These are phyloP conservation scores for Drosophila nr. fundita DNA, from an alignment of 2,888 invertebrate species.

Conservation along the genomic window DNA sequence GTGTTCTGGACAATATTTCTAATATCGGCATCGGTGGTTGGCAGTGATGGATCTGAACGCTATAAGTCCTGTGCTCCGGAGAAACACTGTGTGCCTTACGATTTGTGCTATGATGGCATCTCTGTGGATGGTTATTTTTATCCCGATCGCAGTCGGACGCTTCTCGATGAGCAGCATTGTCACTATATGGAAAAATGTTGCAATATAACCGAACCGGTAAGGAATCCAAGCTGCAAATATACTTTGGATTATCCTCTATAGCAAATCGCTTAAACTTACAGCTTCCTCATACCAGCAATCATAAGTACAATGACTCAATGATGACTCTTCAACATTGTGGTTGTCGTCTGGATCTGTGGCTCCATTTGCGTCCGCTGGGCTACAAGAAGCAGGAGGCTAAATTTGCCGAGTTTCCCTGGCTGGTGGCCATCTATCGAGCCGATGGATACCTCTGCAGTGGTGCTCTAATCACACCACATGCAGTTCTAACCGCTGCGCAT, in stretches of 20 bases:
- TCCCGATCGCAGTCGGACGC: constrained; percentile 57
- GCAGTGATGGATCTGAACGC: background rate
- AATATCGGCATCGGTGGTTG: background rate
- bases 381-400: constrained; percentile 54
- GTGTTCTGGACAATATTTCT: background rate
- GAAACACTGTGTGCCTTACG: constrained; percentile 58
- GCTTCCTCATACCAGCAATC: background rate
- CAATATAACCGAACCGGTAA: constrained; percentile 45
- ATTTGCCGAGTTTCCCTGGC: constrained; percentile 67
- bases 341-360: constrained; percentile 56
- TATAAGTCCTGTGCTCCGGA: constrained; percentile 42
- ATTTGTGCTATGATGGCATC: constrained; percentile 64
- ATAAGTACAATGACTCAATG: constrained; percentile 12
- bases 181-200: constrained; percentile 71
- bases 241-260: background rate
- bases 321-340: constrained; percentile 38
- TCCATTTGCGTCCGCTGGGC: constrained; percentile 56
- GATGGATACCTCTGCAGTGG: constrained; percentile 60
- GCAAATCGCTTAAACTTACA: background rate
- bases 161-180: constrained; percentile 47
- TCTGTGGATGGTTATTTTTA: constrained; percentile 56
- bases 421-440: constrained; percentile 49
- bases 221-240: background rate
- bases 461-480: constrained; percentile 51
- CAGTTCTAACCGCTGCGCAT: constrained; percentile 58